Conservation (phyloP, 2,888 invertebrate genomes). For the Trypoxylon attenuatum region DNA sequence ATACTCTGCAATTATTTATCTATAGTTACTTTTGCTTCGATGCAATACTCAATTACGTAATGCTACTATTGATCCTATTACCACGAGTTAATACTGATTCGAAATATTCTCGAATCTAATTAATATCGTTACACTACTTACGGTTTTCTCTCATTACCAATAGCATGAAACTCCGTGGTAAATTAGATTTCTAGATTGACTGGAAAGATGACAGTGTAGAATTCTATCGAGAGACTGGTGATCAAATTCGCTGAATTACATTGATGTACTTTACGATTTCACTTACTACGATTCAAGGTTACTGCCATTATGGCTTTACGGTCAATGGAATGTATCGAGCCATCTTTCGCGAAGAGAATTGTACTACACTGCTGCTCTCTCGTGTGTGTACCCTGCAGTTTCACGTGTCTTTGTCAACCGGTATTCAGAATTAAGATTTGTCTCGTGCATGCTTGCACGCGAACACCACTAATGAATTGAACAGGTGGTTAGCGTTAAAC, state of each 20-base stretch:
- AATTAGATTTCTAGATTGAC: not conserved
- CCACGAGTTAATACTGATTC: conserved; percentile 6
- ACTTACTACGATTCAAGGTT: conserved; percentile 35
- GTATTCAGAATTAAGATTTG: not conserved
- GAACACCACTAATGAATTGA: not conserved
- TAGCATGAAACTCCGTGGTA: conserved; percentile 23
- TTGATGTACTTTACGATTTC: conserved; percentile 55
- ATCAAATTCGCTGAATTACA: not conserved
- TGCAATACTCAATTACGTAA: conserved; percentile 31
- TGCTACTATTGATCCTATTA: conserved; percentile 1
- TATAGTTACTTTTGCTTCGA: conserved; percentile 28
- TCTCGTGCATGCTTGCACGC: not conserved
- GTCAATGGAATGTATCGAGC: conserved; percentile 13
- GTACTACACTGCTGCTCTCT: too few species aligned
- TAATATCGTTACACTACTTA: conserved; percentile 60
- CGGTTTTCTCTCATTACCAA: conserved; percentile 48
- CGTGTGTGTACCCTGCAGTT: not conserved
- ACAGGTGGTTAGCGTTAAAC: not conserved
- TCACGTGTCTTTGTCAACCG: not conserved
- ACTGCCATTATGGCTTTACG: not conserved
- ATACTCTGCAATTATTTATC: conserved; percentile 43
- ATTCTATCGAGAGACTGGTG: not conserved
- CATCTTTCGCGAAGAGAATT: conserved; percentile 13
- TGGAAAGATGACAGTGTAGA: not conserved
- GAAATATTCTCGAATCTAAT: conserved; percentile 50